Evolutionary conservation across 2,797 vertebrate genomes (phyloP).

Genomic region (Anolis apletophallus): DNA sequence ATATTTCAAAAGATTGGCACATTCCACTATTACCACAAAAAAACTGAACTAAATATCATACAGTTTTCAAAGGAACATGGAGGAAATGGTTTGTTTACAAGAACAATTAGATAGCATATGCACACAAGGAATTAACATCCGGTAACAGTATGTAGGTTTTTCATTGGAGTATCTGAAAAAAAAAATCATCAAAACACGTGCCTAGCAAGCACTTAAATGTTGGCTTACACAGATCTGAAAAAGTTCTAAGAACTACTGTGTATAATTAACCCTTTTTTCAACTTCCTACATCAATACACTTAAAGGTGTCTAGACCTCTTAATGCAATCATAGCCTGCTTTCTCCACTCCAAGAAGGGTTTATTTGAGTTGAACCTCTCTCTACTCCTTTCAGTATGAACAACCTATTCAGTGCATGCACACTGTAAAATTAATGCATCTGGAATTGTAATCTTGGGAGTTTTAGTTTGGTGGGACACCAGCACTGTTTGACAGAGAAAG

Average conservation of each 20-base stretch:
- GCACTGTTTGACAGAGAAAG: too few relatives aligned
- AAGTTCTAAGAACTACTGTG: neutral
- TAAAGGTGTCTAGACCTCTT: neutral
- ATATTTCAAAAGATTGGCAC: neutral
- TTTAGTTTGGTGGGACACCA: too few relatives aligned
- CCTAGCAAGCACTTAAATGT: neutral
- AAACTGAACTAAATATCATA: neutral
- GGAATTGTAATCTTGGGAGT: too few relatives aligned
- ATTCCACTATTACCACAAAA: neutral
- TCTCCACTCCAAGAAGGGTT: neutral
- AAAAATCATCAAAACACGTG: neutral
- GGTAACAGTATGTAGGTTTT: too few relatives aligned
- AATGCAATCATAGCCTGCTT: neutral
- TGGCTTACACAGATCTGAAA: neutral
- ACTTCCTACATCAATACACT: neutral
- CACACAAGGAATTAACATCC: neutral
- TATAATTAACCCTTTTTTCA: neutral
- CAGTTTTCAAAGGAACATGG: neutral
- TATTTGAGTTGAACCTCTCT: neutral
- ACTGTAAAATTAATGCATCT: too few relatives aligned
- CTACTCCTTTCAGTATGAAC: neutral
- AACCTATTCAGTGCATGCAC: neutral
- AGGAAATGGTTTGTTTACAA: neutral
- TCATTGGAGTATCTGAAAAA: neutral
- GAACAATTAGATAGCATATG: neutral